Conservation (phyloP, 2,113 vertebrate genomes). For the Caretta caretta region DNA sequence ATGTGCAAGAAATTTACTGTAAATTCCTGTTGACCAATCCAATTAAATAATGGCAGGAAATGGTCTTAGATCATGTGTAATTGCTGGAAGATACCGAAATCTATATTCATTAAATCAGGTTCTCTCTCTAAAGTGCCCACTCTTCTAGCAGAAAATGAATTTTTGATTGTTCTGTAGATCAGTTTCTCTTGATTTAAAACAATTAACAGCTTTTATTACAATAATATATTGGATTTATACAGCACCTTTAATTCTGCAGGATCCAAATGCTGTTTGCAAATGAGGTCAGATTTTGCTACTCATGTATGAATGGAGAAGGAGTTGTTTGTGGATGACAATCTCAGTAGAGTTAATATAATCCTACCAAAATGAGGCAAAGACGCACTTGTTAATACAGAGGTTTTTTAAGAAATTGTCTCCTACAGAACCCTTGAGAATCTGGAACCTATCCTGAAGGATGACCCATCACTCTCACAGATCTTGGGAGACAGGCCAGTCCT, state of each 20-base stretch:
- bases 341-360: too few species aligned
- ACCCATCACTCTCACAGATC: too few species aligned
- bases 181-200: not conserved
- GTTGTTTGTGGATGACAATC: not conserved
- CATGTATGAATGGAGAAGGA: not conserved
- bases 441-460: too few species aligned
- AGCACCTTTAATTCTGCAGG: accelerated
- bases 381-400: too few species aligned
- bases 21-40: not conserved
- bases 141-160: accelerated
- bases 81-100: not conserved
- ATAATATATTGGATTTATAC: accelerated
- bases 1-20: not conserved
- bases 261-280: accelerated
- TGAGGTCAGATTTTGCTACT: not conserved
- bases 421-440: too few species aligned
- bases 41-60: not conserved
- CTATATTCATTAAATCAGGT: not conserved
- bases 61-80: not conserved
- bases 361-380: too few species aligned
- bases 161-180: not conserved
- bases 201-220: not conserved
- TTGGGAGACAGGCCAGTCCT: too few species aligned
- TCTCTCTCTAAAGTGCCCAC: not conserved
- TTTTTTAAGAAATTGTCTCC: too few species aligned